Percentiles rank a stretch among this genome's conserved stretches.
These are phyloP conservation scores for Colostygia pectinataria DNA, from an alignment of 2,888 invertebrate species.

Conservation along the genomic window DNA sequence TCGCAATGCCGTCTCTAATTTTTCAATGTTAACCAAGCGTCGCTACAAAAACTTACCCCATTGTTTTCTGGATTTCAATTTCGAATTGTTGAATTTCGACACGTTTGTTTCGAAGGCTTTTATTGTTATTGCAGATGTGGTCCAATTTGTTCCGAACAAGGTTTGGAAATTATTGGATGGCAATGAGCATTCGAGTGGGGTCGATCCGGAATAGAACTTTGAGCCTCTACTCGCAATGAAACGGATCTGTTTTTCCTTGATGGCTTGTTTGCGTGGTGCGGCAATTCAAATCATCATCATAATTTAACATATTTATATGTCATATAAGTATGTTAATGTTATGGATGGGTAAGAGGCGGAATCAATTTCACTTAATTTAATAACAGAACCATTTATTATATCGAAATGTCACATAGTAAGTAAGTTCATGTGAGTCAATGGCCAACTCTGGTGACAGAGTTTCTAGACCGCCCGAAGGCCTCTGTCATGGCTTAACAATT, in stretches of 20 bases:
- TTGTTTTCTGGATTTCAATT: conserved; percentile 60
- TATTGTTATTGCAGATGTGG: conserved; percentile 57
- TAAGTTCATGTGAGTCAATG: too few relatives aligned
- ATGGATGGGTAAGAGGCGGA: conserved; percentile 26
- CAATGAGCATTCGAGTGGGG: conserved; percentile 44
- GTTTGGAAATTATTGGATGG: conserved; percentile 52
- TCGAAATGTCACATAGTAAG: too few relatives aligned
- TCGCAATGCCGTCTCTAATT: conserved; percentile 67
- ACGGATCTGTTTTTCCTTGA: conserved; percentile 60
- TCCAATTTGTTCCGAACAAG: conserved; percentile 64
- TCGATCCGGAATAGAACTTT: conserved; percentile 50
- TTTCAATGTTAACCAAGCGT: conserved; percentile 58
- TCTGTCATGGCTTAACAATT: too few relatives aligned
- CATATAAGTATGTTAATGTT: conserved; percentile 34
- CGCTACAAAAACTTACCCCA: conserved; percentile 52
- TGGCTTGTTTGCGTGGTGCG: conserved; percentile 62
- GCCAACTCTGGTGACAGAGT: too few relatives aligned
- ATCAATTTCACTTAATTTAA: conserved; percentile 9
- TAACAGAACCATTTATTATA: background rate
- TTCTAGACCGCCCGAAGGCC: too few relatives aligned
- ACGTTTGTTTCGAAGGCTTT: conserved; percentile 49
- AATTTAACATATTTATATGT: conserved; percentile 45
- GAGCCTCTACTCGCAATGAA: conserved; percentile 62
- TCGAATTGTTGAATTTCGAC: conserved; percentile 49
- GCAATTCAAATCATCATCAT: conserved; percentile 53